Conservation (phyloP, 2,888 invertebrate genomes). For the Cephus spinipes region DNA sequence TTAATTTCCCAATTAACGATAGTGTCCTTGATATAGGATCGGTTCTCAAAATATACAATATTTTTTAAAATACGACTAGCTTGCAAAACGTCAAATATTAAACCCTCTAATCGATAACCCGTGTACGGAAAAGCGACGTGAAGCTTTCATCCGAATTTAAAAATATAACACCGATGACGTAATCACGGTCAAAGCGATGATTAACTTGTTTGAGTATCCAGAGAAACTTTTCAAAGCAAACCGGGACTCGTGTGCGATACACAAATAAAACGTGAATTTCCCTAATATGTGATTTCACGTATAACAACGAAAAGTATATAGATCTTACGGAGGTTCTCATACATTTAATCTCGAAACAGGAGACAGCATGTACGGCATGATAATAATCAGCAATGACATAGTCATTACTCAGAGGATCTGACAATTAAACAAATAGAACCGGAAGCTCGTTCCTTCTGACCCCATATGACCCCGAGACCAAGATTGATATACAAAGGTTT, state of each 20-base stretch:
- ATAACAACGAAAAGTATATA: neutral
- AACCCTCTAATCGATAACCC: neutral
- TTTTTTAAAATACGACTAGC: neutral
- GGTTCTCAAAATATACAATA: neutral
- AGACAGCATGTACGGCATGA: neutral
- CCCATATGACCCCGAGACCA: neutral
- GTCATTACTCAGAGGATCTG: conserved; percentile 4
- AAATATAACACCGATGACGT: neutral
- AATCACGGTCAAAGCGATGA: neutral
- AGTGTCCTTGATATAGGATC: neutral
- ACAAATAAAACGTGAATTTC: neutral
- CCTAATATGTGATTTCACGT: neutral
- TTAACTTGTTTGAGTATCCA: neutral
- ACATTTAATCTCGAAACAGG: neutral
- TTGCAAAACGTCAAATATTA: neutral
- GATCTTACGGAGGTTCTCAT: neutral
- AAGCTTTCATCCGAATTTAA: neutral
- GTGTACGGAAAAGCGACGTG: neutral
- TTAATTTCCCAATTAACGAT: neutral
- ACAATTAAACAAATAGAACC: conserved; percentile 14
- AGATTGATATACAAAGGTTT: neutral
- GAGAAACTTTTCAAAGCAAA: neutral
- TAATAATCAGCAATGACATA: neutral
- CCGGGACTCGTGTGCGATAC: neutral
- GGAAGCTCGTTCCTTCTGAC: neutral